phyloP scores from a whole-genome alignment of 2,113 vertebrate genomes.

The Neotragus pygmaeus region DNA sequence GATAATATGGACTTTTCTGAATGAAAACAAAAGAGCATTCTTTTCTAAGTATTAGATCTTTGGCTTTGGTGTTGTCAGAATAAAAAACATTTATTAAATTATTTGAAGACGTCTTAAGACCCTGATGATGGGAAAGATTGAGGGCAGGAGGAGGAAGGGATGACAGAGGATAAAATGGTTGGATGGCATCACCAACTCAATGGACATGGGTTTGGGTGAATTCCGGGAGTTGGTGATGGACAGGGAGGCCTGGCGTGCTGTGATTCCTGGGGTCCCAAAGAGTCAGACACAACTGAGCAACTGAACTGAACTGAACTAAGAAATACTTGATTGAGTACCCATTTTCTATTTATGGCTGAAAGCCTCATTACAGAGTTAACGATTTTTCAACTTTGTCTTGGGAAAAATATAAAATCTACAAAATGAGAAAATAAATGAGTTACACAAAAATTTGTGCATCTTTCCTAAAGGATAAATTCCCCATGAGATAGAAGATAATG shows the following conservation, averaged over 20 bases:
- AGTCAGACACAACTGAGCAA: accelerated
- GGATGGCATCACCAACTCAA: no score
- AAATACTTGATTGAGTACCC: neutral
- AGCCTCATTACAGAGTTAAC: neutral
- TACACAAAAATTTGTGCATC: neutral
- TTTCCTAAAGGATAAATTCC: neutral
- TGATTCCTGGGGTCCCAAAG: no score
- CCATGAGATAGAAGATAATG: neutral
- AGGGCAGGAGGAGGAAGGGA: no score
- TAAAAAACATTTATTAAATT: neutral
- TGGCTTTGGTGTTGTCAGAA: neutral
- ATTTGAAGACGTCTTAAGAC: neutral
- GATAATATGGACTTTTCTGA: neutral
- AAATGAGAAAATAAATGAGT: neutral
- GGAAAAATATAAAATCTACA: neutral
- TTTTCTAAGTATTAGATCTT: neutral
- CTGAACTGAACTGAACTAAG: neutral
- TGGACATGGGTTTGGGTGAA: no score
- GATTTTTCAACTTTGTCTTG: neutral
- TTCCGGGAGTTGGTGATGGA: no score
- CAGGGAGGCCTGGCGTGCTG: no score
- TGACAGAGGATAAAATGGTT: no score
- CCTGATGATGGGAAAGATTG: no score
- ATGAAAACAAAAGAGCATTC: neutral
- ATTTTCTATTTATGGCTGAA: neutral